These are phyloP conservation scores for Sylvietta virens DNA, from an alignment of 2,113 vertebrate genomes.

Conservation along the genomic window DNA sequence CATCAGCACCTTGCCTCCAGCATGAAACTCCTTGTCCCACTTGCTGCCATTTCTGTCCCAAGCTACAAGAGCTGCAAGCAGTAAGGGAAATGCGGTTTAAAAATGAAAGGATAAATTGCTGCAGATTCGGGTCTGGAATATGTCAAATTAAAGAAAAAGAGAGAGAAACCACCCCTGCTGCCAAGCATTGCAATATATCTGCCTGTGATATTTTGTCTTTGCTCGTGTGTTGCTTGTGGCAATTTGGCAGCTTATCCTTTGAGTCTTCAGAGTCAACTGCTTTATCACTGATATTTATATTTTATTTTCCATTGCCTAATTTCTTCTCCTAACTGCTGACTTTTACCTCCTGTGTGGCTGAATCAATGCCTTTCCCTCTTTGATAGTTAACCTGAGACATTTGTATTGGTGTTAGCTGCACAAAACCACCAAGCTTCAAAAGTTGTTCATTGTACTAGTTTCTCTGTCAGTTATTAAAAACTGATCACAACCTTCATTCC, in stretches of 20 bases:
- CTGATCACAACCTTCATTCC: neutral
- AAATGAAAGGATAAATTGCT: neutral
- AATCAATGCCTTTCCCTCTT: neutral
- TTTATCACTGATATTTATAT: neutral
- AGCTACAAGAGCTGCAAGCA: neutral
- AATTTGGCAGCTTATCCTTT: neutral
- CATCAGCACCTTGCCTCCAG: rapidly evolving
- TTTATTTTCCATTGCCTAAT: neutral
- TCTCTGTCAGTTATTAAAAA: neutral
- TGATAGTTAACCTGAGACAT: neutral
- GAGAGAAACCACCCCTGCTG: neutral
- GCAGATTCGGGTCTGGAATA: neutral
- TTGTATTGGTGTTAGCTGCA: neutral
- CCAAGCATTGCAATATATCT: neutral
- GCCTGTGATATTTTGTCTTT: neutral
- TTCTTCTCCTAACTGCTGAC: neutral
- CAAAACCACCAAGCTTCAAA: neutral
- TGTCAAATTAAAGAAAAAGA: neutral
- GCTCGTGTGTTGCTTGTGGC: neutral
- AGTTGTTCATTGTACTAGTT: neutral
- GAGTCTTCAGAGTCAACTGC: neutral
- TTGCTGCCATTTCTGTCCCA: neutral
- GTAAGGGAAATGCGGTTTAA: neutral
- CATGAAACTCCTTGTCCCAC: neutral
- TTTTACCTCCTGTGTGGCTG: neutral